Evolutionary conservation across 1,140 invertebrate genomes (phyloP).

Genomic region (Latrodectus geometricus): DNA sequence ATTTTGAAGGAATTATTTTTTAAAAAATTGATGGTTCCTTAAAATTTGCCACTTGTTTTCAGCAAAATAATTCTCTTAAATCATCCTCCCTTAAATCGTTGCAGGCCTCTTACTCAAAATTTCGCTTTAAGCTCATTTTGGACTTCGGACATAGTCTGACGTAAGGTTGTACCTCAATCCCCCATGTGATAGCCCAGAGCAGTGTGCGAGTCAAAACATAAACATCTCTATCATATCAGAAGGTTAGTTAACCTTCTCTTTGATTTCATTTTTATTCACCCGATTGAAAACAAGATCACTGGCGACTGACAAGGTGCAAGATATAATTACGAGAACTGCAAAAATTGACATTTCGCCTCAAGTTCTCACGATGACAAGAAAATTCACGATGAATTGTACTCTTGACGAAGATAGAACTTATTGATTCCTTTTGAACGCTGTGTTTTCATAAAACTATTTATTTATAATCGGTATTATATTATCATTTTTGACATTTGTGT

Average conservation of each 20-base stretch:
- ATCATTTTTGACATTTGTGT: background rate
- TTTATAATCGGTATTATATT: background rate
- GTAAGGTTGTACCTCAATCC: background rate
- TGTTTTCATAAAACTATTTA: background rate
- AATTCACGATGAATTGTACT: background rate
- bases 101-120: too few relatives aligned
- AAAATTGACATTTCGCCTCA: background rate
- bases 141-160: background rate
- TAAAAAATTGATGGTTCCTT: too few relatives aligned
- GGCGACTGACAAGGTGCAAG: background rate
- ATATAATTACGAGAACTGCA: background rate
- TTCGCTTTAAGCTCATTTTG: background rate
- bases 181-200: background rate
- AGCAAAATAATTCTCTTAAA: too few relatives aligned
- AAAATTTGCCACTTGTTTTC: too few relatives aligned
- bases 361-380: background rate
- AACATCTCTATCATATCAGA: background rate
- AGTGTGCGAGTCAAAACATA: background rate
- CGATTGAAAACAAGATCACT: background rate
- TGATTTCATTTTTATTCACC: background rate
- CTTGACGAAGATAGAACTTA: background rate
- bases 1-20: too few relatives aligned
- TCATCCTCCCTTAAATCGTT: too few relatives aligned
- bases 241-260: background rate
- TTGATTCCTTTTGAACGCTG: background rate